A percentile compares a stretch with the other conserved stretches of the same genome.
These are phyloP conservation scores for Drosophila ogumai DNA, from an alignment of 1,140 invertebrate species.

Conservation along the genomic window DNA sequence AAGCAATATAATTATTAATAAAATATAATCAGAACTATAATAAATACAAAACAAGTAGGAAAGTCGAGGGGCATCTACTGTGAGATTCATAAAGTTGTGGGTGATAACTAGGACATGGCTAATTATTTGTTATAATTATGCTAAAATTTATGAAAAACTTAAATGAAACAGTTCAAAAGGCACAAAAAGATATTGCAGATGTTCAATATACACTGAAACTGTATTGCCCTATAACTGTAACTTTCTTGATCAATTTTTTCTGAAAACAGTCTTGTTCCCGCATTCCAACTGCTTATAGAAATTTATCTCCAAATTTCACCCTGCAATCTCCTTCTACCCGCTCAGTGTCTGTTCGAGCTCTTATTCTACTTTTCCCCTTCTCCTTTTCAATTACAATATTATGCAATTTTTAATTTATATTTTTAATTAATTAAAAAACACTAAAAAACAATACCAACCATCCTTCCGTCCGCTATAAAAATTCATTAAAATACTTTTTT, in stretches of 20 bases:
- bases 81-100: too few species aligned
- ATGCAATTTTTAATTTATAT: slow-evolving; percentile 73
- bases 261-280: background rate
- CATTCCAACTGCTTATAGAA: background rate
- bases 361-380: background rate
- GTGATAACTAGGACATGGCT: too few species aligned
- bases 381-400: slow-evolving; percentile 69
- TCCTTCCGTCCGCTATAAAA: slow-evolving; percentile 45
- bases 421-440: slow-evolving; percentile 79
- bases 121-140: too few species aligned
- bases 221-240: background rate
- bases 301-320: background rate
- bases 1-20: too few species aligned
- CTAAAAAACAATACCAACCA: slow-evolving; percentile 57
- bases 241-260: background rate
- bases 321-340: background rate
- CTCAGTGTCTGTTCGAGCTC: background rate
- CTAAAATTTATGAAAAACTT: background rate
- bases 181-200: background rate
- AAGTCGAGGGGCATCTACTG: too few species aligned
- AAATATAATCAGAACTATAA: too few species aligned
- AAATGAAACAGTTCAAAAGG: background rate
- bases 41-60: too few species aligned
- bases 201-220: background rate
- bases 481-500: slow-evolving; percentile 80